Conservation (phyloP, 2,797 vertebrate genomes). For the Sciurus carolinensis region DNA sequence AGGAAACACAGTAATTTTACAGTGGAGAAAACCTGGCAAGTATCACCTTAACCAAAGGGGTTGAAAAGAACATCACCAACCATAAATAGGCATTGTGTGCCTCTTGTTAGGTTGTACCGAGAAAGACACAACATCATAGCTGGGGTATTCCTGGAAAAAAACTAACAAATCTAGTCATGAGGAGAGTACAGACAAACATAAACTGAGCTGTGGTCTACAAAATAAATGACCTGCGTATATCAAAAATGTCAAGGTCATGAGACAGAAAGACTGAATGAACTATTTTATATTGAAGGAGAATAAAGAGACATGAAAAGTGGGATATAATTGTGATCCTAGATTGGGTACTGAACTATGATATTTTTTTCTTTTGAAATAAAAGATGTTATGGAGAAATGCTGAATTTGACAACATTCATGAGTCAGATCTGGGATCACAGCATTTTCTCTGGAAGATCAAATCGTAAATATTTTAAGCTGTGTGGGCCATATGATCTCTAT, state of each 20-base stretch:
- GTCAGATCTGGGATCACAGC: background rate
- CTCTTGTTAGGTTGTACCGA: background rate
- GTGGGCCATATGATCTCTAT: background rate
- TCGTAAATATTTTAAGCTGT: background rate
- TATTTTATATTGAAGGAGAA: background rate
- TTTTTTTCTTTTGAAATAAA: background rate
- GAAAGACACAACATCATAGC: background rate
- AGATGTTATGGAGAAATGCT: background rate
- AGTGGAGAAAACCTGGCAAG: background rate
- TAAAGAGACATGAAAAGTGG: background rate
- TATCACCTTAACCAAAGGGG: background rate
- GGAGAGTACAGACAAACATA: background rate
- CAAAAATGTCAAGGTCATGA: background rate
- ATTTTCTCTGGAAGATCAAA: background rate
- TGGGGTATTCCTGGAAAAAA: background rate
- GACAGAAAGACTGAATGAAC: background rate
- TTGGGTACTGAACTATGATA: background rate
- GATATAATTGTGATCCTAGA: background rate
- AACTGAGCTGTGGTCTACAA: background rate
- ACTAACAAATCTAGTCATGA: background rate
- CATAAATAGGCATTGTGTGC: background rate
- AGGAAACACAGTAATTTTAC: background rate
- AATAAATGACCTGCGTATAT: background rate
- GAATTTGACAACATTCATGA: background rate
- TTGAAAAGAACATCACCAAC: background rate